Evolutionary conservation across 2,113 vertebrate genomes (phyloP).

Genomic region (Lethenteron camtschaticum): DNA sequence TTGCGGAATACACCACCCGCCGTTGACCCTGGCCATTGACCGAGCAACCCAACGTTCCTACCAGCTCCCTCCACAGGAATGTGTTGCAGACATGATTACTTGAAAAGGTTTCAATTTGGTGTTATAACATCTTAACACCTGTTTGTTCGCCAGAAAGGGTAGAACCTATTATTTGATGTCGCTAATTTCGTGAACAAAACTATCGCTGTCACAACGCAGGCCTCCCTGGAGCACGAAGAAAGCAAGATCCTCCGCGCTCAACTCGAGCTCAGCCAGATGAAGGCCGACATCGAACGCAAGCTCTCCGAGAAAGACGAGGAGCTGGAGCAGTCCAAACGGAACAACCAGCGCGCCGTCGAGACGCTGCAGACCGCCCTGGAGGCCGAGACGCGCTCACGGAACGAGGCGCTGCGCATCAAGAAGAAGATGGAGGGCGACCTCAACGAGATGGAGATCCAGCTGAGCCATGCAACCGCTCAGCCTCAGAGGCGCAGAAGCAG

Average conservation of each 20-base stretch:
- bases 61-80: too few species aligned
- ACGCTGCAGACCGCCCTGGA: conserved; percentile 11
- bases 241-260: conserved; percentile 11
- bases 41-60: too few species aligned
- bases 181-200: too few species aligned
- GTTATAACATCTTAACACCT: too few species aligned
- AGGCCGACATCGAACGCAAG: conserved; percentile 12
- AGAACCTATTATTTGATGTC: too few species aligned
- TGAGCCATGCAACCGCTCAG: conserved; percentile 11
- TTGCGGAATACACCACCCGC: too few species aligned
- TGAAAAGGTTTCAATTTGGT: too few species aligned
- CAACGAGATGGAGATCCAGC: conserved; percentile 13
- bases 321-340: conserved; percentile 11
- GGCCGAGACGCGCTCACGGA: conserved; percentile 10
- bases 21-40: too few species aligned
- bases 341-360: conserved; percentile 10
- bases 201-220: conserved; percentile 1
- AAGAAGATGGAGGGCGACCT: conserved; percentile 14
- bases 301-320: conserved; percentile 13
- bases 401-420: conserved; percentile 12
- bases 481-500: conserved; percentile 11
- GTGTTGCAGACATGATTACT: too few species aligned
- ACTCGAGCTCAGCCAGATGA: conserved; percentile 11
- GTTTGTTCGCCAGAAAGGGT: too few species aligned
- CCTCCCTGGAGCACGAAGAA: conserved; percentile 13